Evolutionary conservation across 2,888 invertebrate genomes (phyloP).

Genomic region (Calameuta idolon): DNA sequence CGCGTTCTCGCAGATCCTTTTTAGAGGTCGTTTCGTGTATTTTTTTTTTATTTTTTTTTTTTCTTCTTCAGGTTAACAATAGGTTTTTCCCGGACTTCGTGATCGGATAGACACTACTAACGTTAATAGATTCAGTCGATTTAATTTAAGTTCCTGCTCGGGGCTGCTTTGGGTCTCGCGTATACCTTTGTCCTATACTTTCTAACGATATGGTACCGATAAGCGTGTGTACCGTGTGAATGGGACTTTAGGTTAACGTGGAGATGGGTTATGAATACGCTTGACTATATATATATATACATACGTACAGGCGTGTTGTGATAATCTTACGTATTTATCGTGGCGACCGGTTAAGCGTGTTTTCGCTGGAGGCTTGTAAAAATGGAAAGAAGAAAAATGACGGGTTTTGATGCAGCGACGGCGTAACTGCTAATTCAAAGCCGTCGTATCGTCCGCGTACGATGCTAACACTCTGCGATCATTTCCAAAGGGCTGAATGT

Average conservation of each 20-base stretch:
- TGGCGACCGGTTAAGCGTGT: not conserved
- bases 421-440: slow-evolving; percentile 4
- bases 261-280: not conserved
- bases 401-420: not conserved
- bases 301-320: not conserved
- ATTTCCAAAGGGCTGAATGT: not conserved
- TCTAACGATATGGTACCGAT: not conserved
- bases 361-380: not conserved
- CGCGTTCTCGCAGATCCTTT: not conserved
- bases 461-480: not conserved
- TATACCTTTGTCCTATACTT: not conserved
- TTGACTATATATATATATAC: not conserved
- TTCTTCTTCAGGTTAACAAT: not conserved
- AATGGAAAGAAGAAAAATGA: not conserved
- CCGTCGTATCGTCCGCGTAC: not conserved
- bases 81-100: not conserved
- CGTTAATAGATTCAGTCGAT: not conserved
- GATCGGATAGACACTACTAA: not conserved
- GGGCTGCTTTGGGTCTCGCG: not conserved
- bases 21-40: not conserved
- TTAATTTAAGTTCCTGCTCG: not conserved
- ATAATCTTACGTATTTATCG: slow-evolving; percentile 7
- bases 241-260: not conserved
- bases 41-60: not conserved
- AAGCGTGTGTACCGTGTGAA: not conserved